Conservation (phyloP, 2,113 vertebrate genomes). For the Actenoides hombroni region DNA sequence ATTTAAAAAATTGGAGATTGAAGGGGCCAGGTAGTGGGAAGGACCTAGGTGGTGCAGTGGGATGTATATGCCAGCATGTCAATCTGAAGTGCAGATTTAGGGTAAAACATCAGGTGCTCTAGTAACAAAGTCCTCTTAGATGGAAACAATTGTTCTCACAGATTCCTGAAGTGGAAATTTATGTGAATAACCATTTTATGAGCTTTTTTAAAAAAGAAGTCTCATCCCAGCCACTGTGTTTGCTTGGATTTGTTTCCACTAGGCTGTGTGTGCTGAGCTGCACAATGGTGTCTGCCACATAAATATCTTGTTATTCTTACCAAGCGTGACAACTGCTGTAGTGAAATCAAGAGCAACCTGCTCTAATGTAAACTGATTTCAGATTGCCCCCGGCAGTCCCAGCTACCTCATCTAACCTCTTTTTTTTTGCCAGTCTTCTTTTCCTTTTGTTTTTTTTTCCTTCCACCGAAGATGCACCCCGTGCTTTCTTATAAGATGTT, state of each 20-base stretch:
- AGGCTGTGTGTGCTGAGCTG: background rate
- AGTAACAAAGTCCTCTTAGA: background rate
- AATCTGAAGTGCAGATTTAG: background rate
- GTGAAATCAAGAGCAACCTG: slow-evolving; percentile 62
- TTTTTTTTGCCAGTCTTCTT: background rate
- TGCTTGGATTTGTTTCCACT: background rate
- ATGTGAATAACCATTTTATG: background rate
- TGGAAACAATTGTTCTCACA: background rate
- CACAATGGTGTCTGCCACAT: background rate
- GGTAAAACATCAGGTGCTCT: background rate
- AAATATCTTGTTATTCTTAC: slow-evolving; percentile 38
- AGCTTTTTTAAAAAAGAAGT: background rate
- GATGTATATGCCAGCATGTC: background rate
- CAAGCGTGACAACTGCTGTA: slow-evolving; percentile 24
- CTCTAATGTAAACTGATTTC: slow-evolving; percentile 66
- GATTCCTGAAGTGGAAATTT: background rate
- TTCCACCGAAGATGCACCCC: background rate
- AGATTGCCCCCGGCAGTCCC: slow-evolving; percentile 24
- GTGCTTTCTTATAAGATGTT: background rate
- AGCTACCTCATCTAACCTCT: slow-evolving; percentile 32
- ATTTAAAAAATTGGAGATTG: background rate
- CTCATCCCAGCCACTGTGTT: background rate
- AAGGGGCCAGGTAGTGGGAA: background rate
- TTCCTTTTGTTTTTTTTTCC: background rate
- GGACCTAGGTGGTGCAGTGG: background rate